Percentiles rank a stretch among this genome's conserved stretches.
phyloP scores from a whole-genome alignment of 2,797 vertebrate genomes.

The Pantherophis alleghaniensis region DNA sequence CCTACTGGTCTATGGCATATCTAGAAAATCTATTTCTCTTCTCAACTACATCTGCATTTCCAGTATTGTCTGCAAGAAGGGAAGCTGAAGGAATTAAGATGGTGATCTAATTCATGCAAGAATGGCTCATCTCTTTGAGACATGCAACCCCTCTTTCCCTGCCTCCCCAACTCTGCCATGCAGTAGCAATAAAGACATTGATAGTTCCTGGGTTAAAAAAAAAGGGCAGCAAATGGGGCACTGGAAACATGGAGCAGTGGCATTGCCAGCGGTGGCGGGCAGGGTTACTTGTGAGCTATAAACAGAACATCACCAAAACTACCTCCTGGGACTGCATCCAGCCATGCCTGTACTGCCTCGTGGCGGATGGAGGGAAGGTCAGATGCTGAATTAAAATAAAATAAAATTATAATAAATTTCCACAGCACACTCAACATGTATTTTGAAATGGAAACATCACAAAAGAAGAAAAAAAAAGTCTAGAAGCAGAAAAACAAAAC shows the following conservation, averaged over 20 bases:
- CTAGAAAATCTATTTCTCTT: neutral
- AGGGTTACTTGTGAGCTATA: conserved; percentile 69
- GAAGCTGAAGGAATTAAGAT: conserved; percentile 3
- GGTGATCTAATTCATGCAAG: conserved; percentile 64
- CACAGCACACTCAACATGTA: conserved; percentile 43
- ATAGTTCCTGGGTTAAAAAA: conserved; percentile 65
- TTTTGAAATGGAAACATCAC: conserved; percentile 49
- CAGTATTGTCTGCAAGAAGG: neutral
- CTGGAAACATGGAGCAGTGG: conserved; percentile 66
- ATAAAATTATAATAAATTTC: conserved; percentile 63
- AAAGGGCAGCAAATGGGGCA: conserved; percentile 69
- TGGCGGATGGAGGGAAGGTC: conserved; percentile 88
- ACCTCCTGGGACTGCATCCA: conserved; percentile 98
- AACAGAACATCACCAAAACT: conserved; percentile 78
- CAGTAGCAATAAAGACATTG: conserved; percentile 63
- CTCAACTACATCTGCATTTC: neutral
- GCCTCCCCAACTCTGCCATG: conserved; percentile 61
- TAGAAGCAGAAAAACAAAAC: neutral
- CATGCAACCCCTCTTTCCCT: conserved; percentile 58
- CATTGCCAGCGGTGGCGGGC: conserved; percentile 56
- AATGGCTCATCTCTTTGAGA: conserved; percentile 54
- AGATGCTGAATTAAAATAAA: conserved; percentile 84
- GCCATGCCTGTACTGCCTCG: conserved; percentile 96
- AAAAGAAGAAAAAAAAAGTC: conserved; percentile 27
- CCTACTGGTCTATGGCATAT: neutral